Percentiles rank a stretch among this genome's conserved stretches.
Evolutionary conservation across 2,113 vertebrate species (phyloP).

Genomic region (Colistium nudipinnis): DNA sequence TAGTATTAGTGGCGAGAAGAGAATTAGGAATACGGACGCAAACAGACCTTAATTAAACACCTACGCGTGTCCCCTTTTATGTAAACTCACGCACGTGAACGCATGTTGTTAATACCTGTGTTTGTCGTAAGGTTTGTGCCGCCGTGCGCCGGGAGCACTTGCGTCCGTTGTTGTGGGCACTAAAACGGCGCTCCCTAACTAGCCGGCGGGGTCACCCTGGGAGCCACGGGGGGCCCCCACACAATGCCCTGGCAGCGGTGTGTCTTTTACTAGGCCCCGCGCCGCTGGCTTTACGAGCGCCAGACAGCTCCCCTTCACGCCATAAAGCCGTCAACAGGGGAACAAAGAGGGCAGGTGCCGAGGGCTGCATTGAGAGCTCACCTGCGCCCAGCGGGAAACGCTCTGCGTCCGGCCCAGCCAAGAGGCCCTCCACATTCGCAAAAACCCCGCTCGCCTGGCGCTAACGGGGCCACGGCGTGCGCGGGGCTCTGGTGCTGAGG

Average conservation of each 20-base stretch:
- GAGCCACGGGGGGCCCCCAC: constrained; percentile 61
- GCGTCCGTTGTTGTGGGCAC: constrained; percentile 21
- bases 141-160: background rate
- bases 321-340: constrained; percentile 81
- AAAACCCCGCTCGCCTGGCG: constrained; percentile 65
- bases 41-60: background rate
- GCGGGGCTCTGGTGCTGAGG: constrained; percentile 26
- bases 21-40: background rate
- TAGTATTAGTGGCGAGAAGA: background rate
- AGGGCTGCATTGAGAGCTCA: constrained; percentile 80
- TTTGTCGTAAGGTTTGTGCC: background rate
- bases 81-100: background rate
- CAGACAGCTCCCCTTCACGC: constrained; percentile 79
- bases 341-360: constrained; percentile 83
- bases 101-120: background rate
- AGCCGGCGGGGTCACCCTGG: constrained; percentile 66
- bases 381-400: constrained; percentile 81
- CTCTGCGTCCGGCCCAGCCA: constrained; percentile 73
- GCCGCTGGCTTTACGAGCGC: constrained; percentile 79
- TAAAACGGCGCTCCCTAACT: constrained; percentile 36
- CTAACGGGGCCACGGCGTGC: constrained; percentile 44
- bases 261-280: constrained; percentile 75
- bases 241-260: constrained; percentile 77
- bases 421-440: constrained; percentile 75
- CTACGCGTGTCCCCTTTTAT: background rate